Base-by-base conservation (phyloP, 2,797 vertebrate genomes). In the Dicrostonyx torquatus region DNA sequence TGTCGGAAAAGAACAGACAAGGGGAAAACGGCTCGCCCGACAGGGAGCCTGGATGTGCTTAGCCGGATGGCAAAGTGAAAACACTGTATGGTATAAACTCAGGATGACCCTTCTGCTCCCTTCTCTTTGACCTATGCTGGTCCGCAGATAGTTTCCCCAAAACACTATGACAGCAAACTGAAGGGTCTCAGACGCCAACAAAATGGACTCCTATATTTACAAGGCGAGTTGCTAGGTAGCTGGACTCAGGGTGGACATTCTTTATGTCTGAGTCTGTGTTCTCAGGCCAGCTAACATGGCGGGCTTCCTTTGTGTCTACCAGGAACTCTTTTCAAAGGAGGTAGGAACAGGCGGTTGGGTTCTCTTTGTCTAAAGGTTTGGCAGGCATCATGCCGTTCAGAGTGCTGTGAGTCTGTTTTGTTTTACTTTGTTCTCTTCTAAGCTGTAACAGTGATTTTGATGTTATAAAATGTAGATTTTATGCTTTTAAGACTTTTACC, bases 1-100 rank as follows among this genome's bases (percentile, higher is more conserved):
- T 95, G 58, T 96, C 97, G 96, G 98, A 98, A 98, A 98, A 98
- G 98, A 98, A 98, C 96, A 98, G 98, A 98, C 98, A 98, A 96
- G 96, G 62, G 97, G 97, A 97, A 97, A 97, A 97, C 97, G 94
- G 53, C 96, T 98, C 98, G 96, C 97, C 96, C 97, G 45, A 97
- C 98, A 97, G 98, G 98, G 98, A 98, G 96, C 95, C 98, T 97
- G 98, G 96, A 97, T 98, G 96, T 94, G 97, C 97, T 98, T 98
- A 98, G 97, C 96, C 97, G 96, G 94, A 96, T 68, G 97, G 98
- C 98, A 72, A 98, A 98, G 98, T 97, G 98, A 98, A 98, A 98
- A 98, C 97, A 97, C 97, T 98, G 66, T 95, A 97, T 97, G 97
- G 94, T 97, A 98, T 98, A 98, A 98, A 98, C 98, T 98, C 97